phyloP scores from a whole-genome alignment of 2,888 invertebrate genomes.

The Polydrusus cervinus region DNA sequence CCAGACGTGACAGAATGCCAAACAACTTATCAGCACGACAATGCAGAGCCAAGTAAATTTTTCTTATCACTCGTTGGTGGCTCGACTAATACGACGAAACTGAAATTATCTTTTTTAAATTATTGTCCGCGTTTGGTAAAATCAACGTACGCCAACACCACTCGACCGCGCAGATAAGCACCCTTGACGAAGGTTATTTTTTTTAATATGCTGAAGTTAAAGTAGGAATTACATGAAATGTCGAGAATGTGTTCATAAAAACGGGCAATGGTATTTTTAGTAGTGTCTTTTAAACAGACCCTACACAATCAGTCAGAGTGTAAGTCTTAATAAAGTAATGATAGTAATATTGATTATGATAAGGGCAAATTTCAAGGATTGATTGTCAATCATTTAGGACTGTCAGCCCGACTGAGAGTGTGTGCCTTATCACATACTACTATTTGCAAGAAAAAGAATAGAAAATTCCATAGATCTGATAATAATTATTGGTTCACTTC shows the following conservation, averaged over 20 bases:
- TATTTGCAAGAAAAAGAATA: too few species aligned
- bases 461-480: too few species aligned
- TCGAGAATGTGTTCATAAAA: neutral
- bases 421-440: too few species aligned
- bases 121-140: conserved; percentile 45
- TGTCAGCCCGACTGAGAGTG: too few species aligned
- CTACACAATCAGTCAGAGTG: too few species aligned
- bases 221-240: neutral
- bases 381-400: too few species aligned
- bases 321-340: too few species aligned
- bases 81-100: conserved; percentile 54
- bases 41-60: conserved; percentile 52
- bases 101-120: conserved; percentile 49
- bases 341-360: too few species aligned
- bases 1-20: conserved; percentile 53
- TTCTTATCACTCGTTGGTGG: conserved; percentile 54
- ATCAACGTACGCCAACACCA: conserved; percentile 39
- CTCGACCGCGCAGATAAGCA: conserved; percentile 48
- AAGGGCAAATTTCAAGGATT: too few species aligned
- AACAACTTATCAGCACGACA: conserved; percentile 50
- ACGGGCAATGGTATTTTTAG: neutral
- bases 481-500: too few species aligned
- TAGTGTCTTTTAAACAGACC: too few species aligned
- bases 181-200: conserved; percentile 21
- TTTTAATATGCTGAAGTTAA: neutral